These are phyloP conservation scores for Brevimyrus niger DNA, from an alignment of 2,113 vertebrate genomes.

Conservation along the genomic window DNA sequence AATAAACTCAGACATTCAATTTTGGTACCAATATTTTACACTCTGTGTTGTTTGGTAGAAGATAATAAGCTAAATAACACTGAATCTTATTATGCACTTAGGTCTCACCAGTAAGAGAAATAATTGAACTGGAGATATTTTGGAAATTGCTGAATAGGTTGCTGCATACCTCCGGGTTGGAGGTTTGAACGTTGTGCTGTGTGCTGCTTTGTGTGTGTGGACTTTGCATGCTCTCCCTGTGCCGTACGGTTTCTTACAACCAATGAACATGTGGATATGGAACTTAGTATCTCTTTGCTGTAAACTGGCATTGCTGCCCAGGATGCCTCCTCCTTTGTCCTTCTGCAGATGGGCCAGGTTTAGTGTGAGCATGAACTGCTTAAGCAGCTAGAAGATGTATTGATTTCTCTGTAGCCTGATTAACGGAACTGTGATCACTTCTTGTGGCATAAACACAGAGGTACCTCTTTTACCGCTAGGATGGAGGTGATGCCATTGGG, in stretches of 20 bases:
- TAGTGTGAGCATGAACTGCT: background rate
- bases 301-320: background rate
- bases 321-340: background rate
- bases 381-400: background rate
- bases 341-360: background rate
- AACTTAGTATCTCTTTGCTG: background rate
- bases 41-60: background rate
- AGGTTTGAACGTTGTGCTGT: background rate
- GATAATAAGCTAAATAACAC: background rate
- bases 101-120: background rate
- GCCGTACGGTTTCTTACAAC: background rate
- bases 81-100: background rate
- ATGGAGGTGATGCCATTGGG: slow-evolving; percentile 76
- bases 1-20: background rate
- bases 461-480: slow-evolving; percentile 40
- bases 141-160: background rate
- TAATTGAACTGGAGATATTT: background rate
- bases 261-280: background rate
- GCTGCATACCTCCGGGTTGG: background rate
- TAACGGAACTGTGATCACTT: background rate
- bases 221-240: background rate
- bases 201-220: background rate
- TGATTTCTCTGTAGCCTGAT: background rate
- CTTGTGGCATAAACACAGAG: background rate
- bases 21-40: background rate